phyloP scores from a whole-genome alignment of 2,888 invertebrate species.

The Brenthis hecate region DNA sequence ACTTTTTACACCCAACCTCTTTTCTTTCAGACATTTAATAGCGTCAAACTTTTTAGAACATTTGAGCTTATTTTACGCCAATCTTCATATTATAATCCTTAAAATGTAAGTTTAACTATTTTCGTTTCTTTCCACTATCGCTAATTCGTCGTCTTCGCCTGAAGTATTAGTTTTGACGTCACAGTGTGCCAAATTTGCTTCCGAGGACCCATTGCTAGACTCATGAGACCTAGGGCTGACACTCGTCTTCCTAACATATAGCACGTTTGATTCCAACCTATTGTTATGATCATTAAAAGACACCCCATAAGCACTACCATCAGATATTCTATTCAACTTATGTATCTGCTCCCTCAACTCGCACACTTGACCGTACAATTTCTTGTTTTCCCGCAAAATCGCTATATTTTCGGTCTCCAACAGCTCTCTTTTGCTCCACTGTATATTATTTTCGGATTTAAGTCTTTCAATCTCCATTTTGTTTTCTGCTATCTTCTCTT shows the following conservation, averaged over 20 bases:
- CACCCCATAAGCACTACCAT: constrained; percentile 63
- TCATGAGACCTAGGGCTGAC: constrained; percentile 72
- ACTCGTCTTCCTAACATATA: constrained; percentile 70
- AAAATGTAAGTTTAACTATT: constrained; percentile 39
- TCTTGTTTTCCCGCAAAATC: constrained; percentile 94
- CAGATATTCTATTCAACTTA: constrained; percentile 73
- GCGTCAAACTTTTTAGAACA: constrained; percentile 17
- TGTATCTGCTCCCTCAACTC: constrained; percentile 76
- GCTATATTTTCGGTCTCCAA: constrained; percentile 94
- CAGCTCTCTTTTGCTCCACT: constrained; percentile 95
- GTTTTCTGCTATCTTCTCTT: constrained; percentile 70
- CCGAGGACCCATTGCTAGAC: constrained; percentile 73
- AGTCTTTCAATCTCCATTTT: constrained; percentile 89
- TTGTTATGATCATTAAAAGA: constrained; percentile 49
- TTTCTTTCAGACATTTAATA: constrained; percentile 11
- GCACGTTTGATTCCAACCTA: constrained; percentile 66
- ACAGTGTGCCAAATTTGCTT: constrained; percentile 65
- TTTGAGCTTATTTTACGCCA: constrained; percentile 9
- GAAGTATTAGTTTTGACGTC: constrained; percentile 73
- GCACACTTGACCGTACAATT: constrained; percentile 82
- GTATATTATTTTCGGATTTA: constrained; percentile 95
- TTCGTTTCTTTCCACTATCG: constrained; percentile 67
- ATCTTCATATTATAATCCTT: constrained; percentile 9
- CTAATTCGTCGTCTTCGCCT: constrained; percentile 74
- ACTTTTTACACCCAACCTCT: constrained; percentile 5